Evolutionary conservation across 2,888 invertebrate species (phyloP).

Genomic region (Coenonympha arcania): DNA sequence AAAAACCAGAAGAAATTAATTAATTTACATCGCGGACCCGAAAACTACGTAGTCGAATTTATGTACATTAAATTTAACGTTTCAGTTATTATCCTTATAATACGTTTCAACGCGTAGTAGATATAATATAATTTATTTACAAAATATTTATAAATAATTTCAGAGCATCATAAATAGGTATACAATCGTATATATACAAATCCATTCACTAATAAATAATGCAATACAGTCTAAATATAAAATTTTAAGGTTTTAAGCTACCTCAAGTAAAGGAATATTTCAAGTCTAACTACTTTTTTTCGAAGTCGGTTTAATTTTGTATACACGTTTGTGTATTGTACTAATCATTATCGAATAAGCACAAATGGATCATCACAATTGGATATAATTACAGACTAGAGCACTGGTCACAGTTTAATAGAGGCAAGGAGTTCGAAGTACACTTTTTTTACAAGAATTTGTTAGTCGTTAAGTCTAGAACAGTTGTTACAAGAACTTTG

Average conservation of each 20-base stretch:
- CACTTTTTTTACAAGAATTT: slow-evolving; percentile 28
- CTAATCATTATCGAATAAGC: not conserved
- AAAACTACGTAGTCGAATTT: slow-evolving; percentile 11
- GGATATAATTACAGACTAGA: slow-evolving; percentile 54
- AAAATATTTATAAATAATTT: slow-evolving; percentile 25
- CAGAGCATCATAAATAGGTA: slow-evolving; percentile 18
- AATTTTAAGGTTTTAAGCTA: slow-evolving; percentile 1
- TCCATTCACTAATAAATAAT: slow-evolving; percentile 18
- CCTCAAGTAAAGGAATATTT: not conserved
- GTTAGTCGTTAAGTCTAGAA: slow-evolving; percentile 18
- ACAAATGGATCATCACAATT: slow-evolving; percentile 15
- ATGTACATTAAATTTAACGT: slow-evolving; percentile 11
- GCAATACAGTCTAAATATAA: slow-evolving; percentile 6
- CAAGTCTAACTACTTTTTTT: not conserved
- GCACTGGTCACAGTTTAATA: slow-evolving; percentile 62
- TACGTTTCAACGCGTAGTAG: slow-evolving; percentile 6
- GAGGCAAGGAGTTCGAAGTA: slow-evolving; percentile 60
- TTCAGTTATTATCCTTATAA: not conserved
- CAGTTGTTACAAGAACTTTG: slow-evolving; percentile 30
- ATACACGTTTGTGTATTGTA: not conserved
- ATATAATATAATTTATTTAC: slow-evolving; percentile 18
- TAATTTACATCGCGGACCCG: not conserved
- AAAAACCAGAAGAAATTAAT: no score
- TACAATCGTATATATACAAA: slow-evolving; percentile 23
- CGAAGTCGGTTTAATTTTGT: not conserved